Percentiles rank a stretch among this genome's conserved stretches.
Evolutionary conservation across 1,140 invertebrate genomes (phyloP).

Genomic region (Brachionus asplanchnoidis): DNA sequence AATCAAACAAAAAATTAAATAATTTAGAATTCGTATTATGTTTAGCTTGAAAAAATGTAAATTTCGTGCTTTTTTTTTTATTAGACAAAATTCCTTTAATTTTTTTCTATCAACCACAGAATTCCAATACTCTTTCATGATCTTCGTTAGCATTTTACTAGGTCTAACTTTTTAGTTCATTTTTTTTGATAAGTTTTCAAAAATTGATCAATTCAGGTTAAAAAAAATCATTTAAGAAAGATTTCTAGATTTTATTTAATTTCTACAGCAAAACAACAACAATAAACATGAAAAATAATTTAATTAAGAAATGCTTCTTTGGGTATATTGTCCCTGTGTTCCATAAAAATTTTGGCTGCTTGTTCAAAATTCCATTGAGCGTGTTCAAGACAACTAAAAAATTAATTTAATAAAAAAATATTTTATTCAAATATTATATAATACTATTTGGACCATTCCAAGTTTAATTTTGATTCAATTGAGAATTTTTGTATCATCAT

Average conservation of each 20-base stretch:
- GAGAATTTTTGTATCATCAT: constrained; percentile 8
- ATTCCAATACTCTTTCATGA: too few species aligned
- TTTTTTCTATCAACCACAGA: too few species aligned
- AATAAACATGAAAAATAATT: background rate
- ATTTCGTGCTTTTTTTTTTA: too few species aligned
- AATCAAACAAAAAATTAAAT: too few species aligned
- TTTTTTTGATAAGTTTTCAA: too few species aligned
- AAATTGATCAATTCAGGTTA: background rate
- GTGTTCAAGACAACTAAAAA: constrained; percentile 26
- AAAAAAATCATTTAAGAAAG: background rate
- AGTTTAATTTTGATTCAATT: constrained; percentile 10
- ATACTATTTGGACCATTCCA: constrained; percentile 36
- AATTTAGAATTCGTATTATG: too few species aligned
- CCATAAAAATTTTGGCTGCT: background rate
- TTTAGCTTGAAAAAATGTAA: too few species aligned
- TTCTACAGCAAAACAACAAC: background rate
- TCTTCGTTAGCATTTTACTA: too few species aligned
- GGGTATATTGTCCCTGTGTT: constrained; percentile 9
- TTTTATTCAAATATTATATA: background rate
- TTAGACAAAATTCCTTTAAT: too few species aligned
- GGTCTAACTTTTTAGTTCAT: too few species aligned
- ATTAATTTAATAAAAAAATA: background rate
- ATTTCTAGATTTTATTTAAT: background rate
- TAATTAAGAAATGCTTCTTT: constrained; percentile 32
- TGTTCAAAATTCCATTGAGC: constrained; percentile 32